These are phyloP conservation scores for Anaspis maculata DNA, from an alignment of 2,888 invertebrate species.

Conservation along the genomic window DNA sequence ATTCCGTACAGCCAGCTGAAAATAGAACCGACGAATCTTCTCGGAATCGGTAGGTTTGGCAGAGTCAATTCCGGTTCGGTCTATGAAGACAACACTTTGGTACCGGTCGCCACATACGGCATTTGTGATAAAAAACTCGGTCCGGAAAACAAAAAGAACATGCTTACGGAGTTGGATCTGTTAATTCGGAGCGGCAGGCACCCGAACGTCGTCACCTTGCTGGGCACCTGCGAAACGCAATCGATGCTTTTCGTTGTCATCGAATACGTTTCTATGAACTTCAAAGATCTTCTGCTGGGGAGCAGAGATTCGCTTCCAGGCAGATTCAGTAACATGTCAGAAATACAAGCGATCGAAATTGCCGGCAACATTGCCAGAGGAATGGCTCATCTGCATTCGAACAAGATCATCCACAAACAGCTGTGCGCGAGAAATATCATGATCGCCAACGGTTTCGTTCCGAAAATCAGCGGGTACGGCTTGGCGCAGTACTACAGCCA, in stretches of 20 bases:
- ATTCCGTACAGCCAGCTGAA: slow-evolving; percentile 65
- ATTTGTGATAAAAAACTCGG: slow-evolving; percentile 49
- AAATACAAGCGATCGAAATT: slow-evolving; percentile 55
- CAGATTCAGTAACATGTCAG: slow-evolving; percentile 48
- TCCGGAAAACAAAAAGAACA: slow-evolving; percentile 40
- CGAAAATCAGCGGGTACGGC: slow-evolving; percentile 71
- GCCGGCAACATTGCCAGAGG: slow-evolving; percentile 61
- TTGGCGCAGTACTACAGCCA: slow-evolving; percentile 57
- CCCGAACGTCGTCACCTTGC: slow-evolving; percentile 61
- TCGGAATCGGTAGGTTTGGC: slow-evolving; percentile 71
- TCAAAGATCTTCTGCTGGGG: slow-evolving; percentile 63
- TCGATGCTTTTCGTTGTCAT: slow-evolving; percentile 67
- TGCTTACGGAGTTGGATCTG: slow-evolving; percentile 64
- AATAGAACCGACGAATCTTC: slow-evolving; percentile 55
- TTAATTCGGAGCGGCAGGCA: slow-evolving; percentile 62
- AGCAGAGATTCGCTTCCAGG: slow-evolving; percentile 49
- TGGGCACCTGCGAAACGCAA: slow-evolving; percentile 72
- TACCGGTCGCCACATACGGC: slow-evolving; percentile 54
- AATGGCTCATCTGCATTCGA: slow-evolving; percentile 60
- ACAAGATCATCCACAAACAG: slow-evolving; percentile 64
- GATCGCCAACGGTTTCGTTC: slow-evolving; percentile 54
- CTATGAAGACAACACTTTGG: slow-evolving; percentile 50
- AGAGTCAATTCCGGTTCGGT: slow-evolving; percentile 65
- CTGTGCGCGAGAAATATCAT: slow-evolving; percentile 66
- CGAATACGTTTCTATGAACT: slow-evolving; percentile 56